phyloP scores from a whole-genome alignment of 2,113 vertebrate species.

The Phalacrocorax pelagicus region DNA sequence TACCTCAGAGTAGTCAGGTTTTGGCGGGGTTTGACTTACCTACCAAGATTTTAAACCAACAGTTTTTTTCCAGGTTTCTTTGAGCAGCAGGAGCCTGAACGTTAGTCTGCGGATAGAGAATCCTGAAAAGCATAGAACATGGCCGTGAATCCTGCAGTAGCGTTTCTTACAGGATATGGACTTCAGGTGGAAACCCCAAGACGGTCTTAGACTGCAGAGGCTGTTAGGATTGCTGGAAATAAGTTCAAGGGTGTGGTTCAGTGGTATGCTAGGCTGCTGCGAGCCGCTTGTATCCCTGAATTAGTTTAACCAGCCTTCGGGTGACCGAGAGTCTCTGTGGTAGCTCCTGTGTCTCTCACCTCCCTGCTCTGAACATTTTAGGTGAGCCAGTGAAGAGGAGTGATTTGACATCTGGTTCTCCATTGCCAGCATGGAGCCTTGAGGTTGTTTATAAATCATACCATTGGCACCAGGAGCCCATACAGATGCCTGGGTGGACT shows the following conservation, averaged over 20 bases:
- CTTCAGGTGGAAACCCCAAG: neutral
- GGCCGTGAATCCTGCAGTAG: neutral
- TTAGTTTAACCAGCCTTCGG: neutral
- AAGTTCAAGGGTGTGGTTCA: neutral
- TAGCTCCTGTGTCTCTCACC: neutral
- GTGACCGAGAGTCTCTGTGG: accelerated
- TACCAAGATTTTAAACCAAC: neutral
- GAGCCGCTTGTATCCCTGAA: neutral
- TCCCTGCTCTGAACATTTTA: neutral
- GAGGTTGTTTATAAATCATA: neutral
- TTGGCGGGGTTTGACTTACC: neutral
- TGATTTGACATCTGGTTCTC: neutral
- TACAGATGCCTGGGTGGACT: neutral
- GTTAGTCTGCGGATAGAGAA: neutral
- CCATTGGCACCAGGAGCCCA: neutral
- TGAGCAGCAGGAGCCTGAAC: neutral
- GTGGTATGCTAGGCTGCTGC: neutral
- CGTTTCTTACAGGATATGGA: neutral
- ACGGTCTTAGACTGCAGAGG: neutral
- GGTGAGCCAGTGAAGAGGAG: neutral
- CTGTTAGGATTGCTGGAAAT: neutral
- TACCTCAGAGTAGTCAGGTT: neutral
- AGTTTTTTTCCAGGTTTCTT: neutral
- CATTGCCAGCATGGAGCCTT: neutral
- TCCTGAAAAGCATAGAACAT: neutral